These are phyloP conservation scores for Clunio marinus DNA, from an alignment of 2,888 invertebrate genomes.

Conservation along the genomic window DNA sequence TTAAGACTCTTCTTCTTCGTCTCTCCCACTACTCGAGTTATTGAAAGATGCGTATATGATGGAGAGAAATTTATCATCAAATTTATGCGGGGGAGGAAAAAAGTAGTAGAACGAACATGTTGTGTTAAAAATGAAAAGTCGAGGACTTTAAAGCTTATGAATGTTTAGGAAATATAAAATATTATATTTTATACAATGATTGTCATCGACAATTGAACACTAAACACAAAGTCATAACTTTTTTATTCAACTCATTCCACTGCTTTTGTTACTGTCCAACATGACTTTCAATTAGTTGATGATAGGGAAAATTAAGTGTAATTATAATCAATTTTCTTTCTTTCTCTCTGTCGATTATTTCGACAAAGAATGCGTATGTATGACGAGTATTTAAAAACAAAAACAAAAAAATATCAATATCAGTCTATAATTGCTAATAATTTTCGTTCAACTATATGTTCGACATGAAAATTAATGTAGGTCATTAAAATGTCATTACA, in stretches of 20 bases:
- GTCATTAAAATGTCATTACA: slow-evolving; percentile 38
- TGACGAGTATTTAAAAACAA: background rate
- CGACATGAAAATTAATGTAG: slow-evolving; percentile 24
- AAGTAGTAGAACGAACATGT: too few species aligned
- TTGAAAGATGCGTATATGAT: background rate
- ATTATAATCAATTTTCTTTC: slow-evolving; percentile 34
- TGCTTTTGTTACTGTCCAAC: slow-evolving; percentile 14
- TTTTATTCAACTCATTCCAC: too few species aligned
- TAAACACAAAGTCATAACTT: too few species aligned
- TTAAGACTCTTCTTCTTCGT: background rate
- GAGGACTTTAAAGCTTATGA: too few species aligned
- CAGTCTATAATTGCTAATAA: background rate
- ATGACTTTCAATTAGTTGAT: slow-evolving; percentile 29
- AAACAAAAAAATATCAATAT: background rate
- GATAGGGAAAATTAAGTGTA: slow-evolving; percentile 21
- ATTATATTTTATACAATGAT: too few species aligned
- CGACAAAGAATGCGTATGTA: background rate
- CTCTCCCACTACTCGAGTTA: background rate
- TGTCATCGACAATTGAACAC: too few species aligned
- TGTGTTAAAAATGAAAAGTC: too few species aligned
- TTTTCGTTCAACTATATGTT: background rate
- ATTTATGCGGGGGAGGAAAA: too few species aligned
- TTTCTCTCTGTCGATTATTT: background rate
- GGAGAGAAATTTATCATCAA: background rate
- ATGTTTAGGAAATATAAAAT: too few species aligned